Percentiles rank a stretch among this genome's conserved stretches.
Evolutionary conservation across 2,888 invertebrate species (phyloP).

Genomic region (Cylindroiulus punctatus): DNA sequence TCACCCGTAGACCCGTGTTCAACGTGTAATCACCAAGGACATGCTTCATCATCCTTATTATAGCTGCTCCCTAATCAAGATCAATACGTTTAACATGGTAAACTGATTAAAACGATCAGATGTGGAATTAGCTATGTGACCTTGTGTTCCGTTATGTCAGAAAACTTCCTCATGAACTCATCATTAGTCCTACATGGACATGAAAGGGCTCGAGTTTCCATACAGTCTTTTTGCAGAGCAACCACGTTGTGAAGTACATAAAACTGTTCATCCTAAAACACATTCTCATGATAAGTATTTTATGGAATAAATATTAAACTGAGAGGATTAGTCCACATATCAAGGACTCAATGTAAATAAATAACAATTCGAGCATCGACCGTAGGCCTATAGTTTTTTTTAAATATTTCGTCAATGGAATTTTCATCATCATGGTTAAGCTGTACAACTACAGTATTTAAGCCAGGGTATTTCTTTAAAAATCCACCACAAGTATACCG

Average conservation of each 20-base stretch:
- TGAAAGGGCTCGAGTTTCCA: background rate
- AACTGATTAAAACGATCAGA: background rate
- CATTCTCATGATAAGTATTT: conserved; percentile 68
- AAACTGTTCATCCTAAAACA: background rate
- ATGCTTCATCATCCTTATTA: background rate
- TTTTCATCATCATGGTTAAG: too few species aligned
- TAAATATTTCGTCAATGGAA: too few species aligned
- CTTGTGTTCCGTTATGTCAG: background rate
- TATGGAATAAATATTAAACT: background rate
- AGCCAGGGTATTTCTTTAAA: too few species aligned
- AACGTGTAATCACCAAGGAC: background rate
- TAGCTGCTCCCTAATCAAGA: conserved; percentile 5
- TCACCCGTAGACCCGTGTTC: background rate
- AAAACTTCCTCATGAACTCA: background rate
- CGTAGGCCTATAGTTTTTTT: too few species aligned
- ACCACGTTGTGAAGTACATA: background rate
- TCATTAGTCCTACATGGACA: background rate
- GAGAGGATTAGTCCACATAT: background rate
- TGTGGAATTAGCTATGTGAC: background rate
- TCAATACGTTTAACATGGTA: background rate
- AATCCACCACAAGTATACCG: too few species aligned
- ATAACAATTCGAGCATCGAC: too few species aligned
- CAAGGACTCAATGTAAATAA: too few species aligned
- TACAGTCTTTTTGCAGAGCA: background rate
- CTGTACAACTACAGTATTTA: too few species aligned